phyloP scores from a whole-genome alignment of 2,888 invertebrate genomes.

The Steinernema scapterisci region DNA sequence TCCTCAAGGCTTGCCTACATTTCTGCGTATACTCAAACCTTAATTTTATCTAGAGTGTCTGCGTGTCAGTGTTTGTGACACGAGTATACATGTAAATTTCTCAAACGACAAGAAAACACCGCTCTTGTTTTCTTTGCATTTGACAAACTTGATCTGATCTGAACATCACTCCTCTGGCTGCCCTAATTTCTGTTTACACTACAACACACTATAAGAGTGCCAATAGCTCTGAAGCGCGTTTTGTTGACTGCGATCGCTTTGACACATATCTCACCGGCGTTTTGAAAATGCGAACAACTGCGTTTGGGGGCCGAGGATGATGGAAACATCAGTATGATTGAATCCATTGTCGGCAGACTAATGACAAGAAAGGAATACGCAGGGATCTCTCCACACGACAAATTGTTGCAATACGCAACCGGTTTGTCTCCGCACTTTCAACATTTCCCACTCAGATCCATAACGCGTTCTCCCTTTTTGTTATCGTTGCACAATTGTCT shows the following conservation, averaged over 20 bases:
- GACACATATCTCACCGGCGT: background rate
- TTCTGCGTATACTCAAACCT: no score
- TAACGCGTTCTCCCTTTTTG: background rate
- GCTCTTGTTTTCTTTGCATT: no score
- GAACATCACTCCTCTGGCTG: no score
- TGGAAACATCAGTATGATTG: background rate
- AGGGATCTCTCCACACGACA: background rate
- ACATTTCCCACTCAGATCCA: background rate
- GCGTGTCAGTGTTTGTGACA: no score
- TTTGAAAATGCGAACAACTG: constrained; percentile 3
- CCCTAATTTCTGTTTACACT: no score
- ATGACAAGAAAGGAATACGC: constrained; percentile 2
- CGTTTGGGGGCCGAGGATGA: background rate
- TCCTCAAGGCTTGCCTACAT: no score
- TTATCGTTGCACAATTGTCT: constrained; percentile 29
- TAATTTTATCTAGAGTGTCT: no score
- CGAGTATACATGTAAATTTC: no score
- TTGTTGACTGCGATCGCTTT: background rate
- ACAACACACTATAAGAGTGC: no score
- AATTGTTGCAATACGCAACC: constrained; percentile 21
- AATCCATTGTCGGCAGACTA: background rate
- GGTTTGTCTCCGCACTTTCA: constrained; percentile 14
- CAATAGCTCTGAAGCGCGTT: no score
- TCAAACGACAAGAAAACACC: no score
- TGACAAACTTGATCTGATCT: no score